Percentiles rank a stretch among this genome's conserved stretches.
These are phyloP conservation scores for Caenorhabditis panamensis DNA, from an alignment of 2,888 invertebrate species.

Conservation along the genomic window DNA sequence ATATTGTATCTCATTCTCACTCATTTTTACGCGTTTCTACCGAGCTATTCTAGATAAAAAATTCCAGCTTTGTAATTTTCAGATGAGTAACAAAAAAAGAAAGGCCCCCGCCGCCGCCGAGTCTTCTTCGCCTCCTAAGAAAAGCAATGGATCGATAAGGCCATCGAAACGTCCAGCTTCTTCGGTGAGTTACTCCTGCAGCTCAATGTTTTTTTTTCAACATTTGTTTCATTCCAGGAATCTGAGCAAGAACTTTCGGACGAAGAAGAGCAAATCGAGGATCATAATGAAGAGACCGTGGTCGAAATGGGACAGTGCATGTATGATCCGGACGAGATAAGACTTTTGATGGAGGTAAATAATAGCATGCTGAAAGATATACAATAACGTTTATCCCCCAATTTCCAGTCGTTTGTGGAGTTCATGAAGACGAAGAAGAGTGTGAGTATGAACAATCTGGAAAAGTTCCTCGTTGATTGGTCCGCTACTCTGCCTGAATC, in stretches of 20 bases:
- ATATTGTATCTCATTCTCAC: too few relatives aligned
- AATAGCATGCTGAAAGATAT: neutral
- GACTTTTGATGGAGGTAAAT: conserved; percentile 8
- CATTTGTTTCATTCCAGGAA: conserved; percentile 16
- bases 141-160: conserved; percentile 1
- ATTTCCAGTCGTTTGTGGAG: conserved; percentile 9
- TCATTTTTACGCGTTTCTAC: too few relatives aligned
- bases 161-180: conserved; percentile 9
- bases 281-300: neutral
- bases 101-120: conserved; percentile 2
- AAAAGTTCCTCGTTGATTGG: conserved; percentile 35
- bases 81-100: conserved; percentile 19
- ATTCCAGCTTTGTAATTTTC: too few relatives aligned
- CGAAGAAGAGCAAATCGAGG: conserved; percentile 14
- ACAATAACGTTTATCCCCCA: neutral
- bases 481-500: neutral
- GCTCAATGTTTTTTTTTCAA: neutral
- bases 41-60: too few relatives aligned
- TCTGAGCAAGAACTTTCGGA: conserved; percentile 18
- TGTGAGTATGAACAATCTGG: conserved; percentile 24
- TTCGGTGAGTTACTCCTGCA: conserved; percentile 22
- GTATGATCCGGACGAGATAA: conserved; percentile 41
- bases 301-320: neutral
- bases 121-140: neutral
- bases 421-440: neutral